These are phyloP conservation scores for Tragelaphus buxtoni DNA, from an alignment of 2,113 vertebrate genomes.

Conservation along the genomic window DNA sequence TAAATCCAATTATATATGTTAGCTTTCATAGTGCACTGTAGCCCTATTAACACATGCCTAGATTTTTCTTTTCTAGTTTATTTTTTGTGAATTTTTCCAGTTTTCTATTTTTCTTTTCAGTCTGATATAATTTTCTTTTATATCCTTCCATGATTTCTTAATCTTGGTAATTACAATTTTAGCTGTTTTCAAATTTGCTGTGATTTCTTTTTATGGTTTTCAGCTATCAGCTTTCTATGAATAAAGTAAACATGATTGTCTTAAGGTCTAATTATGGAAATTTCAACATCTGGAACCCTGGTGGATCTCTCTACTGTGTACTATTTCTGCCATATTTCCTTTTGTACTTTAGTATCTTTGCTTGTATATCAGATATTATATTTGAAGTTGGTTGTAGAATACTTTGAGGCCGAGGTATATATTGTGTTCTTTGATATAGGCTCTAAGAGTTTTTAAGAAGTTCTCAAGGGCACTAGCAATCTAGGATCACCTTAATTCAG, in stretches of 20 bases:
- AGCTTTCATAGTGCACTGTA: background rate
- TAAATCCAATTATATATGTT: background rate
- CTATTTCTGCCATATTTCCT: background rate
- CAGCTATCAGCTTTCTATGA: background rate
- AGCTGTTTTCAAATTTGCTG: background rate
- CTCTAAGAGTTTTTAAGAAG: background rate
- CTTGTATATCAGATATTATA: background rate
- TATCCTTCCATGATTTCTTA: background rate
- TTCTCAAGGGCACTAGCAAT: background rate
- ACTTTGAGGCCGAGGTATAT: background rate
- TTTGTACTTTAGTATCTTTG: background rate
- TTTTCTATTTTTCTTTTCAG: background rate
- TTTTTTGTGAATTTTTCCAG: background rate
- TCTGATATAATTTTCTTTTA: background rate
- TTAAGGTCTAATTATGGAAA: background rate
- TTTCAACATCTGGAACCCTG: background rate
- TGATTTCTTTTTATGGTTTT: background rate
- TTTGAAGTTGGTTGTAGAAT: background rate
- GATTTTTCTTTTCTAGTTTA: background rate
- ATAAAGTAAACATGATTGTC: background rate
- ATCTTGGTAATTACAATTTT: constrained; percentile 2
- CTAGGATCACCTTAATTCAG: background rate
- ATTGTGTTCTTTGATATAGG: background rate
- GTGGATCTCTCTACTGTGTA: background rate
- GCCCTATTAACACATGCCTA: background rate